Conservation (phyloP, 2,797 vertebrate species). For the Chaetodon trifasciatus region DNA sequence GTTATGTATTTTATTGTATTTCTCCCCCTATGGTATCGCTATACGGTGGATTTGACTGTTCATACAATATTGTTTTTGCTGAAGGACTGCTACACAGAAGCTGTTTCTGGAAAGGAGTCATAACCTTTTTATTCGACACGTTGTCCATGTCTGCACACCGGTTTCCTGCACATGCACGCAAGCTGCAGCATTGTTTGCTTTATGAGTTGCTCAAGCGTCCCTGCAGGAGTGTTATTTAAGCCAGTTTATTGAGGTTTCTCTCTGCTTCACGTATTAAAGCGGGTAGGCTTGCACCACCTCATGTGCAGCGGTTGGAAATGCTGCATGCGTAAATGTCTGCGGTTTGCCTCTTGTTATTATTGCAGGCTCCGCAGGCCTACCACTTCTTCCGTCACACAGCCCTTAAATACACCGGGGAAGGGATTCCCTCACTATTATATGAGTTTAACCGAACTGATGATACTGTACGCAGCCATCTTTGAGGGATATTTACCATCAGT, state of each 20-base stretch:
- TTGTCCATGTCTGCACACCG: not conserved
- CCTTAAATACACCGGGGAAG: constrained; percentile 38
- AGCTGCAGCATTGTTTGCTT: constrained; percentile 12
- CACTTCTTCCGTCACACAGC: constrained; percentile 49
- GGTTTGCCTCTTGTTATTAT: constrained; percentile 70
- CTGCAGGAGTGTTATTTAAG: constrained; percentile 21
- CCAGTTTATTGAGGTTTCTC: constrained; percentile 30
- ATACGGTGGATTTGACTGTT: too few species aligned
- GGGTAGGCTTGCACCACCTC: constrained; percentile 40
- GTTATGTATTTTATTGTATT: constrained; percentile 24
- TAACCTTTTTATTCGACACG: not conserved
- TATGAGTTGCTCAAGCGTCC: constrained; percentile 1
- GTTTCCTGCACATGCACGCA: not conserved
- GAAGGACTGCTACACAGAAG: not conserved
- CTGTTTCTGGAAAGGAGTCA: not conserved
- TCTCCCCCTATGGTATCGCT: not conserved
- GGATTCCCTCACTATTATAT: constrained; percentile 52
- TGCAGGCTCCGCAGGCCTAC: constrained; percentile 53
- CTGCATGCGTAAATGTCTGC: constrained; percentile 69
- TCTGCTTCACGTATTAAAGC: constrained; percentile 22
- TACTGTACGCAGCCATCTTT: constrained; percentile 14
- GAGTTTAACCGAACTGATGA: constrained; percentile 17
- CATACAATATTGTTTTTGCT: not conserved
- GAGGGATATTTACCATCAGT: constrained; percentile 12
- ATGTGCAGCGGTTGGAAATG: constrained; percentile 56